Percentiles rank a stretch among this genome's conserved stretches.
Conservation (phyloP, 2,888 invertebrate genomes). For the Zeuzera pyrina region DNA sequence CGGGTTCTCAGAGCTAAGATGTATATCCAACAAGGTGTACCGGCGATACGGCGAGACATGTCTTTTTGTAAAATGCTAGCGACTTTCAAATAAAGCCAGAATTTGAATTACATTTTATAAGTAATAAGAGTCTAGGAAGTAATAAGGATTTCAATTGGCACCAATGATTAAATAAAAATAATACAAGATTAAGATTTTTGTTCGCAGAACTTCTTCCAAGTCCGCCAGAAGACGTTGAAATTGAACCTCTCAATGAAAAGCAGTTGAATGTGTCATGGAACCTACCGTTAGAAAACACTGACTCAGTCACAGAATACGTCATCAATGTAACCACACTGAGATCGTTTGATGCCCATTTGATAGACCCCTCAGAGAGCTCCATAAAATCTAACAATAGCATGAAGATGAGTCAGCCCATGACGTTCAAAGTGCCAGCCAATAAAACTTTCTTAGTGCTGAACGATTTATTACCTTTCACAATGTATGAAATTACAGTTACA, state of each 20-base stretch:
- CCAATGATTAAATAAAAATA: too few species aligned
- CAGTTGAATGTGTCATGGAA: conserved; percentile 82
- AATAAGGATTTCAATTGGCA: too few species aligned
- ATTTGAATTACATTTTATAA: too few species aligned
- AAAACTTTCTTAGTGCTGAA: conserved; percentile 74
- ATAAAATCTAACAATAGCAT: conserved; percentile 36
- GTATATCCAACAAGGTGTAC: too few species aligned
- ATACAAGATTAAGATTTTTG: too few species aligned
- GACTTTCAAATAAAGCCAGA: too few species aligned
- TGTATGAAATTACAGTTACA: conserved; percentile 85
- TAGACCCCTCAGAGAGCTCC: conserved; percentile 60
- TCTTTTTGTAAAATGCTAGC: too few species aligned
- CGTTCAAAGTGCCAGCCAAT: conserved; percentile 72
- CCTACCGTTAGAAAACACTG: conserved; percentile 75
- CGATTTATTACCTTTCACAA: conserved; percentile 81
- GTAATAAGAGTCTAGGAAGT: too few species aligned
- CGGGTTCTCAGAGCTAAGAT: too few species aligned
- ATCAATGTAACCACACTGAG: conserved; percentile 82
- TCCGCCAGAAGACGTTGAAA: conserved; percentile 80
- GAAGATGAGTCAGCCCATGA: conserved; percentile 36
- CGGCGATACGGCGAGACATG: too few species aligned
- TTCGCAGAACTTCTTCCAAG: conserved; percentile 81
- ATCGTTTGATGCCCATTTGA: conserved; percentile 76
- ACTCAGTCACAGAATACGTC: conserved; percentile 77
- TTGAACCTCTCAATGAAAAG: conserved; percentile 81